Evolutionary conservation across 2,797 vertebrate genomes (phyloP).

Genomic region (Manis crassicaudata): DNA sequence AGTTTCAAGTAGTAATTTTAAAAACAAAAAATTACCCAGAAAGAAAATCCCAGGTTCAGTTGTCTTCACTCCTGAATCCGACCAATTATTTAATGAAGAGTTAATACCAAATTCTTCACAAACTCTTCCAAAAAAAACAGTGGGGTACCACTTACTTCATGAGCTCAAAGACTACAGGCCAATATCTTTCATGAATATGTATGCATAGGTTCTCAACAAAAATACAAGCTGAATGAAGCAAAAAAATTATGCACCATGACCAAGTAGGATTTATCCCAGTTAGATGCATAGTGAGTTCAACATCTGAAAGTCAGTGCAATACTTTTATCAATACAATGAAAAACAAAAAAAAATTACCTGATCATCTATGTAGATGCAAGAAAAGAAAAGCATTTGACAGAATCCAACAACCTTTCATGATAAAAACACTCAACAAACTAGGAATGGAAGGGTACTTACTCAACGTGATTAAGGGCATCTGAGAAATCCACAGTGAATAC

Average conservation of each 20-base stretch:
- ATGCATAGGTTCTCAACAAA: neutral
- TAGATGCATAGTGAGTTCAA: neutral
- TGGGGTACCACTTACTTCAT: neutral
- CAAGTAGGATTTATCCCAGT: neutral
- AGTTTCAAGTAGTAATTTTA: neutral
- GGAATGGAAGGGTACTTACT: neutral
- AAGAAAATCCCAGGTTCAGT: neutral
- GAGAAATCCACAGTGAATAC: neutral
- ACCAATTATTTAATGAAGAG: neutral
- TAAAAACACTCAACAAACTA: neutral
- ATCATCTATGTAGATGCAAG: neutral
- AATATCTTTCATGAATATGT: neutral
- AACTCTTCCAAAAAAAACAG: neutral
- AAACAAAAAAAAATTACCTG: neutral
- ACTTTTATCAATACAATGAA: neutral
- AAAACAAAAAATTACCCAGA: neutral
- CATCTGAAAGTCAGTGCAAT: neutral
- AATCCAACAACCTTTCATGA: neutral
- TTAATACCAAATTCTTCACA: neutral
- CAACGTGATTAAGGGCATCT: neutral
- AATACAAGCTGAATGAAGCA: neutral
- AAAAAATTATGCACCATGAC: neutral
- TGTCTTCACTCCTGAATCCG: neutral
- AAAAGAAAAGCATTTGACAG: neutral
- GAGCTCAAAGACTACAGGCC: neutral